Conservation (phyloP, 1,140 invertebrate genomes). For the Plodia interpunctella region DNA sequence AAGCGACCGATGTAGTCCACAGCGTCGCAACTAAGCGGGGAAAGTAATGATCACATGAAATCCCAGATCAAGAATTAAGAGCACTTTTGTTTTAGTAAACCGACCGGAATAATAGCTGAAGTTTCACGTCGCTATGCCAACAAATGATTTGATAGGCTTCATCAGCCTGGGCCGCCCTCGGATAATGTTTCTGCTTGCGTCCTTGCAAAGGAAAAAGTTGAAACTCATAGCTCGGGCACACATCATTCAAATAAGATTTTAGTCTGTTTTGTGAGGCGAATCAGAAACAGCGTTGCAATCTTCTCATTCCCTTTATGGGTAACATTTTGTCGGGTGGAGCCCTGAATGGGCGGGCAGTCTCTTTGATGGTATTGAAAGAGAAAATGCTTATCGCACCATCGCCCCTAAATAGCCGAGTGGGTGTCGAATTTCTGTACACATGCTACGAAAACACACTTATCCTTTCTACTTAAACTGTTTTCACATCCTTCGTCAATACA, state of each 20-base stretch:
- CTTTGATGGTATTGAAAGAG: constrained; percentile 70
- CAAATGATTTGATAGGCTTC: constrained; percentile 62
- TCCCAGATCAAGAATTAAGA: constrained; percentile 55
- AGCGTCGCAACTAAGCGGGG: constrained; percentile 35
- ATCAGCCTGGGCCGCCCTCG: constrained; percentile 31
- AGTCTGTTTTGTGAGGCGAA: constrained; percentile 32
- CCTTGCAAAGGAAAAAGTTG: constrained; percentile 36
- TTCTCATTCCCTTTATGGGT: constrained; percentile 52
- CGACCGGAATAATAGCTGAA: constrained; percentile 62
- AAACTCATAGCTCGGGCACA: constrained; percentile 12
- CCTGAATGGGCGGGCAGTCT: constrained; percentile 63
- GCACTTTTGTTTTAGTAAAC: constrained; percentile 57
- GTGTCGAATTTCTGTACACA: constrained; percentile 65
- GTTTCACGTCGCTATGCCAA: constrained; percentile 57
- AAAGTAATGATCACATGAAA: constrained; percentile 52
- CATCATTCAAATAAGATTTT: constrained; percentile 29
- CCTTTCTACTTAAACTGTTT: constrained; percentile 67
- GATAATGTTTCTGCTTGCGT: constrained; percentile 41
- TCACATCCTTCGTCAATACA: constrained; percentile 53
- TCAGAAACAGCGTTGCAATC: constrained; percentile 39
- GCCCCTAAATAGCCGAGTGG: constrained; percentile 63
- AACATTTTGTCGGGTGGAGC: constrained; percentile 55
- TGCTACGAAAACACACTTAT: constrained; percentile 67
- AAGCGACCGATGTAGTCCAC: constrained; percentile 23
- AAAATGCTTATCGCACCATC: constrained; percentile 71